Evolutionary conservation across 2,888 invertebrate genomes (phyloP).

Genomic region (Drosophila atripex): DNA sequence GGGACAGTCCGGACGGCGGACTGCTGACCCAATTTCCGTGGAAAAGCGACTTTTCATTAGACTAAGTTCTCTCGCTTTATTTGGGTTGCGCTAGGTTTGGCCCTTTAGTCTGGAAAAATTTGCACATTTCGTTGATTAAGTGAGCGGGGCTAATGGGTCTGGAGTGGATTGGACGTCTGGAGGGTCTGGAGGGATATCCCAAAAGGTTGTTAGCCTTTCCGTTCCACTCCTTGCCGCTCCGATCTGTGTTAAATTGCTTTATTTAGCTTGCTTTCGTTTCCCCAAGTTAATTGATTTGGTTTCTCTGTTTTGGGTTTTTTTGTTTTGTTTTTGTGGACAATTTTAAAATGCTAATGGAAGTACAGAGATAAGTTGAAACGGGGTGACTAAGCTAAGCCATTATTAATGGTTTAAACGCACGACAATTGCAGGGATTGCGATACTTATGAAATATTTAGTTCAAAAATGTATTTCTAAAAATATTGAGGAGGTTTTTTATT

Average conservation of each 20-base stretch:
- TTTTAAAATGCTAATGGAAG: constrained; percentile 46
- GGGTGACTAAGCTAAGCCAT: constrained; percentile 1
- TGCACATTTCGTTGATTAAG: constrained; percentile 44
- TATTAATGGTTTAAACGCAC: constrained; percentile 28
- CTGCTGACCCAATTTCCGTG: constrained; percentile 70
- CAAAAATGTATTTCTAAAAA: background rate
- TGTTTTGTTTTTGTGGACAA: constrained; percentile 5
- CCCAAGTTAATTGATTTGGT: constrained; percentile 59
- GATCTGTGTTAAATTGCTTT: constrained; percentile 51
- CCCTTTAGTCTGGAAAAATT: constrained; percentile 29
- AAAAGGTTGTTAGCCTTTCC: constrained; percentile 33
- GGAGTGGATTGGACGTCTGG: constrained; percentile 11
- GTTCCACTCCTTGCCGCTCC: constrained; percentile 16
- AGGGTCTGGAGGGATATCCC: constrained; percentile 5
- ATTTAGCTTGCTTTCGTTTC: constrained; percentile 42
- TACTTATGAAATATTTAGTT: background rate
- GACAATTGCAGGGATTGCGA: constrained; percentile 4
- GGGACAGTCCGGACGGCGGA: constrained; percentile 20
- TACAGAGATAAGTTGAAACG: constrained; percentile 16
- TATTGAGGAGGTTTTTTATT: background rate
- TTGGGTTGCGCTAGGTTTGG: constrained; percentile 31
- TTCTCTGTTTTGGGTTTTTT: constrained; percentile 6
- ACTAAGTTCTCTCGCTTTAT: constrained; percentile 48
- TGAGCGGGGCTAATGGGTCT: constrained; percentile 37
- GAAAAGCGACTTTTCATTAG: constrained; percentile 76